Percentiles rank a stretch among this genome's conserved stretches.
Evolutionary conservation across 2,888 invertebrate genomes (phyloP).

Genomic region (Metopia argyrocephala): DNA sequence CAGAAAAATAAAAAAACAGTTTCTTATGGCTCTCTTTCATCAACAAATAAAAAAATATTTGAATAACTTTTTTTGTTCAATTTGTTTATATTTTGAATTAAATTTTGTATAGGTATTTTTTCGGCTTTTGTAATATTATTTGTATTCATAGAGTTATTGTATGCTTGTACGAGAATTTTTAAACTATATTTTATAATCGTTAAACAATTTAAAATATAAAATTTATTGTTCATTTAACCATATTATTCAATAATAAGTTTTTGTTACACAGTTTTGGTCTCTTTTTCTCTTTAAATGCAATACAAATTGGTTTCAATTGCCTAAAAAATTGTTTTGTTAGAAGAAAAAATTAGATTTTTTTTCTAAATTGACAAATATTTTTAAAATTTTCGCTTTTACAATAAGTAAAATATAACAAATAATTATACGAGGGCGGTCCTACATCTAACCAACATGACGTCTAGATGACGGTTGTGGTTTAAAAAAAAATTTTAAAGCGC

Average conservation of each 20-base stretch:
- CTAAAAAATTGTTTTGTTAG: too few relatives aligned
- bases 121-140: neutral
- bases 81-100: neutral
- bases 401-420: too few relatives aligned
- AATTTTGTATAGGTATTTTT: neutral
- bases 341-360: too few relatives aligned
- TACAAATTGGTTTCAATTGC: too few relatives aligned
- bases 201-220: constrained; percentile 30
- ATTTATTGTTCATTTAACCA: constrained; percentile 38
- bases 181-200: constrained; percentile 14
- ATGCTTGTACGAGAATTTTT: too few relatives aligned
- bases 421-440: too few relatives aligned
- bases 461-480: too few relatives aligned
- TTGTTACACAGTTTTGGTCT: constrained; percentile 1
- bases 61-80: neutral
- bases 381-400: too few relatives aligned
- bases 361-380: too few relatives aligned
- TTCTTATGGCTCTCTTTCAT: neutral
- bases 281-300: neutral
- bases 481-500: too few relatives aligned
- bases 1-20: neutral
- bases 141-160: constrained; percentile 17
- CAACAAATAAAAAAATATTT: neutral
- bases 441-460: too few relatives aligned
- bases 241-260: constrained; percentile 18